Percentiles rank a stretch among this genome's conserved stretches.
These are phyloP conservation scores for Parascotia fuliginaria DNA, from an alignment of 2,888 invertebrate genomes.

Conservation along the genomic window DNA sequence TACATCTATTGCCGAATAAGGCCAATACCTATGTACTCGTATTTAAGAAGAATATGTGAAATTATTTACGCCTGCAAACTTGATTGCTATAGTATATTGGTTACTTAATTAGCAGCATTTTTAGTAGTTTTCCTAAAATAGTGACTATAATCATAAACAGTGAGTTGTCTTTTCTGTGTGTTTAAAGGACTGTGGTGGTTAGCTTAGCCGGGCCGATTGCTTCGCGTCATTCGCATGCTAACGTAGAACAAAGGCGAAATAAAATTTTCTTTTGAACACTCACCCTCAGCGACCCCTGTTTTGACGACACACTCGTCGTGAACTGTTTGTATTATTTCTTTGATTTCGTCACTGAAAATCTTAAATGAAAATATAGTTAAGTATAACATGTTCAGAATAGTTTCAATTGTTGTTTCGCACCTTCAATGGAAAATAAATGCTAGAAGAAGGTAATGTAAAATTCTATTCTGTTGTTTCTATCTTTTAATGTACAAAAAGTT, in stretches of 20 bases:
- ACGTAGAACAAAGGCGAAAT: slow-evolving; percentile 76
- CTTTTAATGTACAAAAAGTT: too few species aligned
- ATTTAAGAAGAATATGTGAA: too few species aligned
- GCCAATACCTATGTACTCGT: too few species aligned
- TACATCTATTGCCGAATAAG: too few species aligned
- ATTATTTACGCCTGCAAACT: too few species aligned
- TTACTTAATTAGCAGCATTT: too few species aligned
- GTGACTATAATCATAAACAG: slow-evolving; percentile 1
- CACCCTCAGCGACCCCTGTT: slow-evolving; percentile 81
- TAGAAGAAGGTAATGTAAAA: too few species aligned
- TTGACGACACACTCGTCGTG: slow-evolving; percentile 80
- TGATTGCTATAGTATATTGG: too few species aligned
- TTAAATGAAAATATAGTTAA: slow-evolving; percentile 58
- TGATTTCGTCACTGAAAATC: slow-evolving; percentile 82
- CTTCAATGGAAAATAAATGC: background rate
- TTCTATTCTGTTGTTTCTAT: too few species aligned
- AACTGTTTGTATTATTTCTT: slow-evolving; percentile 81
- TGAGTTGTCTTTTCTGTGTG: slow-evolving; percentile 18
- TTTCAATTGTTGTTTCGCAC: background rate
- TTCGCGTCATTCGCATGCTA: slow-evolving; percentile 69
- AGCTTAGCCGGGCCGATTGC: slow-evolving; percentile 66
- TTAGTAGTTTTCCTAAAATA: too few species aligned
- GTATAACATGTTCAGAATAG: slow-evolving; percentile 22
- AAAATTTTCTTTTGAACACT: slow-evolving; percentile 70
- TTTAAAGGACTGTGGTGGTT: slow-evolving; percentile 30